These are phyloP conservation scores for Pocillopora grandis DNA, from an alignment of 92 coral and sea anemone species.

Conservation along the genomic window DNA sequence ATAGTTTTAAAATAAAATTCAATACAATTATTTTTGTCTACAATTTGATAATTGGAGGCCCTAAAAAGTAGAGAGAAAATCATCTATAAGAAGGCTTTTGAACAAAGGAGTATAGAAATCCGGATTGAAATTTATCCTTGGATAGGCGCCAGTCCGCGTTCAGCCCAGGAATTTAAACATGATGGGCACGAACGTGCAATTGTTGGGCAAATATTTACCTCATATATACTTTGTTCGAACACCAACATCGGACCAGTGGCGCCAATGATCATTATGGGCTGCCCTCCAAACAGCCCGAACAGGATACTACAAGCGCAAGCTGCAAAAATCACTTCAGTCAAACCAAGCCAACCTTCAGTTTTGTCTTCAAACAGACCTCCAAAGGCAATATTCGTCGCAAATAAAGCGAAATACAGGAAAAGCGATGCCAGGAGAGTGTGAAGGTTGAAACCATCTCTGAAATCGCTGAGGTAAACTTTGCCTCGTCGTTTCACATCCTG, in stretches of 20 bases:
- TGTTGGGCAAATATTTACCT: conserved; percentile 42
- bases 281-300: conserved; percentile 74
- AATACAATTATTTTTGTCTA: too few relatives aligned
- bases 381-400: conserved; percentile 96
- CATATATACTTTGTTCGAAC: conserved; percentile 71
- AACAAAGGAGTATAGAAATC: too few relatives aligned
- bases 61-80: too few relatives aligned
- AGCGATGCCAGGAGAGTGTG: conserved; percentile 75
- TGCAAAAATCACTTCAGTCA: conserved; percentile 87
- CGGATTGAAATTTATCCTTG: too few relatives aligned
- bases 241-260: conserved; percentile 92
- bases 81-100: too few relatives aligned
- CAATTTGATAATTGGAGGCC: too few relatives aligned
- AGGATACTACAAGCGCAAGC: conserved; percentile 85
- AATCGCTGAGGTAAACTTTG: conserved; percentile 86
- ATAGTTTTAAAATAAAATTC: too few relatives aligned
- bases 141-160: too few relatives aligned
- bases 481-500: conserved; percentile 82
- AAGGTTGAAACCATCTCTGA: conserved; percentile 84
- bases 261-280: conserved; percentile 92
- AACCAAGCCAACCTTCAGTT: conserved; percentile 81
- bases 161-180: too few relatives aligned
- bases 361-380: conserved; percentile 92
- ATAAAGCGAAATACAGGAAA: conserved; percentile 86
- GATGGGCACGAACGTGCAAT: not conserved